phyloP scores from a whole-genome alignment of 2,888 invertebrate genomes.

The Leptinotarsa rubiginosa region DNA sequence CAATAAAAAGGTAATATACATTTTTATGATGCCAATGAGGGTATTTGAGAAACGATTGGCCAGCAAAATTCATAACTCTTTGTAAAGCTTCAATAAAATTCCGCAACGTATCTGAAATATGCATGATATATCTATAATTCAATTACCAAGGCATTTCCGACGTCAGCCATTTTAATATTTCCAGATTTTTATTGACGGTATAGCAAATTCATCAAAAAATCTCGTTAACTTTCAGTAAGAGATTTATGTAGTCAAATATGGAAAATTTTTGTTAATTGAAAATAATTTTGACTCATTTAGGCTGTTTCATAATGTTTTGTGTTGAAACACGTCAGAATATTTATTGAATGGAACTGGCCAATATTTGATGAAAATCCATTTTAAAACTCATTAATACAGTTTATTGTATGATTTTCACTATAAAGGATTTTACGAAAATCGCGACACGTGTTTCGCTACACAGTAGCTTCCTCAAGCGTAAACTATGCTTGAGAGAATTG shows the following conservation, averaged over 20 bases:
- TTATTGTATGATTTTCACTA: too few relatives aligned
- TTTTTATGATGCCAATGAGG: conserved; percentile 18
- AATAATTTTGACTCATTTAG: neutral
- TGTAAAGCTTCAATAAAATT: conserved; percentile 23
- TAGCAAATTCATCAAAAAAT: conserved; percentile 7
- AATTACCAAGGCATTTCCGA: neutral
- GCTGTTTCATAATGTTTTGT: too few relatives aligned
- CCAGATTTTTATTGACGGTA: conserved; percentile 12
- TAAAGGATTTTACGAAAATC: too few relatives aligned
- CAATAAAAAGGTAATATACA: conserved; percentile 22
- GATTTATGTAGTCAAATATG: conserved; percentile 1
- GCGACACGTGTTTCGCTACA: too few relatives aligned
- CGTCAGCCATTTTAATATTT: neutral
- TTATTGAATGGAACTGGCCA: too few relatives aligned
- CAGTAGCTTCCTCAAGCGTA: too few relatives aligned
- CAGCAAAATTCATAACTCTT: conserved; percentile 23
- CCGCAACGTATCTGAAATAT: conserved; percentile 16
- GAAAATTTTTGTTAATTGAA: neutral
- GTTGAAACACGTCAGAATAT: too few relatives aligned
- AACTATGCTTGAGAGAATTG: too few relatives aligned
- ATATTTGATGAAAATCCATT: too few relatives aligned
- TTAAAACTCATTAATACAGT: too few relatives aligned
- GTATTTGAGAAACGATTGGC: conserved; percentile 21
- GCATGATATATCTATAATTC: conserved; percentile 12
- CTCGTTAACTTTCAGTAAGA: neutral